Conservation (phyloP, 1,140 invertebrate genomes). For the Papilio glaucus region DNA sequence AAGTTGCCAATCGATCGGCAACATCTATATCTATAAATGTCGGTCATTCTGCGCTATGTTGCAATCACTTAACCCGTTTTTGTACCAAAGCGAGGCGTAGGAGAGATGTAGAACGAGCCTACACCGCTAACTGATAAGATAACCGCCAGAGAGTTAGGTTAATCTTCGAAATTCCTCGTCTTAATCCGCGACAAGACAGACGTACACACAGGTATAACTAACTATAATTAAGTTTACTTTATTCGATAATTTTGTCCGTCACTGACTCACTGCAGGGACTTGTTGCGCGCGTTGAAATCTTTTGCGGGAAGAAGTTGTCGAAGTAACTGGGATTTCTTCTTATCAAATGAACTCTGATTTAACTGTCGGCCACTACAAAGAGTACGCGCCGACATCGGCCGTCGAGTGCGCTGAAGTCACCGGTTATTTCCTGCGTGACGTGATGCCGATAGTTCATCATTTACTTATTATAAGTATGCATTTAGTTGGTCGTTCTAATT, state of each 20-base stretch:
- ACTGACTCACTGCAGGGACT: neutral
- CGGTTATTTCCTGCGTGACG: too few relatives aligned
- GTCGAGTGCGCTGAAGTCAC: neutral
- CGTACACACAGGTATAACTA: neutral
- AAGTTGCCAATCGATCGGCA: too few relatives aligned
- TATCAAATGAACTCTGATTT: neutral
- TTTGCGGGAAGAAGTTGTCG: constrained; percentile 11
- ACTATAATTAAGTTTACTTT: neutral
- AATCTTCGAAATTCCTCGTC: neutral
- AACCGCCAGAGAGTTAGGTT: neutral
- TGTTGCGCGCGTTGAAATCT: constrained; percentile 27
- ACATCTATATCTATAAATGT: neutral
- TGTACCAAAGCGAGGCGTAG: neutral
- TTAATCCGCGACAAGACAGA: neutral
- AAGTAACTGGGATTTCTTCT: neutral
- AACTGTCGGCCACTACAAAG: neutral
- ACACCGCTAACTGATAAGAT: neutral
- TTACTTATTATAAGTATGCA: neutral
- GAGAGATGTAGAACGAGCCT: too few relatives aligned
- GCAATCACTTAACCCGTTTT: neutral
- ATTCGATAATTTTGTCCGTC: neutral
- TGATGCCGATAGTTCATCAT: neutral
- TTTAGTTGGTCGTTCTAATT: neutral
- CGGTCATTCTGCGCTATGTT: neutral
- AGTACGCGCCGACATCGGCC: too few relatives aligned